Percentiles rank a stretch among this genome's conserved stretches.
phyloP scores from a whole-genome alignment of 1,140 invertebrate genomes.

The Argopecten irradians region DNA sequence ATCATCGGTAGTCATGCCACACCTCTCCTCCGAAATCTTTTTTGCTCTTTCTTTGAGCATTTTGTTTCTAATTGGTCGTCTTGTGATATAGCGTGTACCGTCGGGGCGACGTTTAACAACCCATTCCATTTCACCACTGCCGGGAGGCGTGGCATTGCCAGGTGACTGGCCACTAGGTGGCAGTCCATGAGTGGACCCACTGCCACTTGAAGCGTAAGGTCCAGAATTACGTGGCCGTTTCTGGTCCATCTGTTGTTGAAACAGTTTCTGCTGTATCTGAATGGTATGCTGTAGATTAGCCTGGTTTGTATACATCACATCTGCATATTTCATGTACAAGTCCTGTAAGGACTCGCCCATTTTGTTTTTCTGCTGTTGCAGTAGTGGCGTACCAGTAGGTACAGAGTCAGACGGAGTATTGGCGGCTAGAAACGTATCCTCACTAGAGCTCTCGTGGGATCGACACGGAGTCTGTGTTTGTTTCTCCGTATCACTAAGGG shows the following conservation, averaged over 20 bases:
- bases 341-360: slow-evolving; percentile 73
- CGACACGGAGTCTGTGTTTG: slow-evolving; percentile 72
- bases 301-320: slow-evolving; percentile 85
- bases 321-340: slow-evolving; percentile 74
- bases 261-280: slow-evolving; percentile 84
- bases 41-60: slow-evolving; percentile 84
- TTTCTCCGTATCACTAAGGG: slow-evolving; percentile 72
- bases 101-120: slow-evolving; percentile 88
- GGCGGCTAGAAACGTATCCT: slow-evolving; percentile 49
- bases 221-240: slow-evolving; percentile 61
- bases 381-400: slow-evolving; percentile 26
- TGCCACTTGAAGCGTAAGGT: slow-evolving; percentile 45
- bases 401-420: slow-evolving; percentile 33
- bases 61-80: slow-evolving; percentile 84
- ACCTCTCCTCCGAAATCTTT: slow-evolving; percentile 84
- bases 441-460: slow-evolving; percentile 62
- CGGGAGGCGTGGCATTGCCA: slow-evolving; percentile 61
- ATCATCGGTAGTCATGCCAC: slow-evolving; percentile 88
- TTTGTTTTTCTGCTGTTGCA: slow-evolving; percentile 52
- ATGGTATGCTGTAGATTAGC: slow-evolving; percentile 86
- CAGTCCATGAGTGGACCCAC: slow-evolving; percentile 43
- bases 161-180: slow-evolving; percentile 49
- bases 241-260: slow-evolving; percentile 79
- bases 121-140: slow-evolving; percentile 83
- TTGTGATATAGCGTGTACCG: slow-evolving; percentile 87